These are phyloP conservation scores for Zaprionus davidi DNA, from an alignment of 1,140 invertebrate genomes.

Conservation along the genomic window DNA sequence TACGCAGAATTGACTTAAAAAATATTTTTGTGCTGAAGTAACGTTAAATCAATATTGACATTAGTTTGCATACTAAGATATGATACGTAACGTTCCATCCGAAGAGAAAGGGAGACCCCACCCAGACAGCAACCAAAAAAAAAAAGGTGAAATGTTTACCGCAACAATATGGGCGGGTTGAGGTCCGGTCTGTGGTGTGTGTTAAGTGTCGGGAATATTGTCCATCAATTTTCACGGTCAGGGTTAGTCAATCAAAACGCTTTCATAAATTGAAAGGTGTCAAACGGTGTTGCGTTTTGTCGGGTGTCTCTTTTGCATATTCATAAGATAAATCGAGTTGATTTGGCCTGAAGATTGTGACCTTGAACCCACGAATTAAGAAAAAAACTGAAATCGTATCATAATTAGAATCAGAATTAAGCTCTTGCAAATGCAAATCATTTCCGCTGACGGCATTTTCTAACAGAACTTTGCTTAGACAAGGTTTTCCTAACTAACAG, in stretches of 20 bases:
- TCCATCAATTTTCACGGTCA: slow-evolving; percentile 51
- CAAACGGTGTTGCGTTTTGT: slow-evolving; percentile 22
- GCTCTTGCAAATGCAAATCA: slow-evolving; percentile 52
- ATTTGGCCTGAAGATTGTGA: not conserved
- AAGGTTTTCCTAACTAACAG: not conserved
- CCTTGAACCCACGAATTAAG: slow-evolving; percentile 37
- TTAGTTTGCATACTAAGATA: slow-evolving; percentile 28
- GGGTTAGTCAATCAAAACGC: slow-evolving; percentile 46
- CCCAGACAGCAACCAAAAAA: slow-evolving; percentile 13
- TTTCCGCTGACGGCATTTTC: slow-evolving; percentile 42
- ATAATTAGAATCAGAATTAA: slow-evolving; percentile 50
- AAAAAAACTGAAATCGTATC: slow-evolving; percentile 13
- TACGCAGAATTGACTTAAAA: slow-evolving; percentile 22
- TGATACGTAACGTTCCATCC: not conserved
- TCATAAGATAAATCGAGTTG: slow-evolving; percentile 17
- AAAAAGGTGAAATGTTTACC: slow-evolving; percentile 46
- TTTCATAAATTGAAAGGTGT: slow-evolving; percentile 53
- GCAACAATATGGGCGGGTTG: slow-evolving; percentile 32
- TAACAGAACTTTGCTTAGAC: not conserved
- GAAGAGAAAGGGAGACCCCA: slow-evolving; percentile 7
- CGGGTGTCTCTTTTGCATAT: slow-evolving; percentile 38
- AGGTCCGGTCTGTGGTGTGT: not conserved
- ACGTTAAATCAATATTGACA: slow-evolving; percentile 49
- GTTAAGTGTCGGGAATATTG: slow-evolving; percentile 17
- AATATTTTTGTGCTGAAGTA: slow-evolving; percentile 36